Percentiles rank a stretch among this genome's conserved stretches.
Conservation (phyloP, 2,797 vertebrate genomes). For the Macropodus opercularis region DNA sequence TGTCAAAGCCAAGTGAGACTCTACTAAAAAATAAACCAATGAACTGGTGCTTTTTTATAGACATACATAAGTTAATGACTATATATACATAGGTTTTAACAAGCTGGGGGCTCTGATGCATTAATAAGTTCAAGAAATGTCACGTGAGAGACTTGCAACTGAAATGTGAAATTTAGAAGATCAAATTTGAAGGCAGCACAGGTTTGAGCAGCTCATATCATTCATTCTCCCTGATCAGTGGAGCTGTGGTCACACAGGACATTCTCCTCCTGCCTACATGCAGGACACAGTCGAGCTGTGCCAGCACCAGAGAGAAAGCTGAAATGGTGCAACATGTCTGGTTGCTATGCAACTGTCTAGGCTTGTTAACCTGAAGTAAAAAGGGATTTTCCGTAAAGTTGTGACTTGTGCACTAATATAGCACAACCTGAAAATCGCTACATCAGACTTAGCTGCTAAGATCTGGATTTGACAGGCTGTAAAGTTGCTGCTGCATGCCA, state of each 20-base stretch:
- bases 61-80: too few relatives aligned
- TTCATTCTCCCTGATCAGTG: not conserved
- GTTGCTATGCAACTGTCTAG: slow-evolving; percentile 52
- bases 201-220: slow-evolving; percentile 14
- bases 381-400: not conserved
- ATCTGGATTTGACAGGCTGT: not conserved
- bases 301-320: slow-evolving; percentile 18
- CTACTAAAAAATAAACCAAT: not conserved
- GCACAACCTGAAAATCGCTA: not conserved
- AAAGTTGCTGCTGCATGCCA: not conserved
- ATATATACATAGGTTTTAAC: not conserved
- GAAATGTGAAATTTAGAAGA: too few relatives aligned
- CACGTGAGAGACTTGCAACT: too few relatives aligned
- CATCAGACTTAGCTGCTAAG: not conserved
- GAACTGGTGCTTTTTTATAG: not conserved
- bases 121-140: not conserved
- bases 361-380: slow-evolving; percentile 22
- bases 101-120: not conserved
- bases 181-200: not conserved
- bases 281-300: slow-evolving; percentile 18
- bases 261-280: slow-evolving; percentile 11
- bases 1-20: slow-evolving; percentile 92
- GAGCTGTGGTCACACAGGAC: slow-evolving; percentile 5
- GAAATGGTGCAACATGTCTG: slow-evolving; percentile 29
- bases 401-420: not conserved